Percentiles rank a stretch among this genome's conserved stretches.
phyloP scores from a whole-genome alignment of 2,113 vertebrate species.

The crab-eating macaque (Macaca fascicularis) region T2T-MFA8v1.1 NC_088378.1:43844501-43845000 shows the following conservation, averaged over 20 bases:
- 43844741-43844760: not conserved
- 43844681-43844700: not conserved
- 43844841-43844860: not conserved
- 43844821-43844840: not conserved
- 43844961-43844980: not conserved
- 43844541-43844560: too few species aligned
- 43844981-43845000: conserved; percentile 22
- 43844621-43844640: too few species aligned
- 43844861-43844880: not conserved
- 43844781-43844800: not conserved
- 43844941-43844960: not conserved
- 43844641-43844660: too few species aligned
- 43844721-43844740: not conserved
- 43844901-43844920: not conserved
- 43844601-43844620: too few species aligned
- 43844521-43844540: too few species aligned
- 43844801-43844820: not conserved
- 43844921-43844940: conserved; percentile 26
- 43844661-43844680: not conserved
- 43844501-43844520: too few species aligned
- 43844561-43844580: too few species aligned
- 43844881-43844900: conserved; percentile 2
- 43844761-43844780: not conserved
- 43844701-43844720: not conserved
- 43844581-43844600: too few species aligned